Conservation (phyloP, 2,113 vertebrate species). For the Bucco capensis region DNA sequence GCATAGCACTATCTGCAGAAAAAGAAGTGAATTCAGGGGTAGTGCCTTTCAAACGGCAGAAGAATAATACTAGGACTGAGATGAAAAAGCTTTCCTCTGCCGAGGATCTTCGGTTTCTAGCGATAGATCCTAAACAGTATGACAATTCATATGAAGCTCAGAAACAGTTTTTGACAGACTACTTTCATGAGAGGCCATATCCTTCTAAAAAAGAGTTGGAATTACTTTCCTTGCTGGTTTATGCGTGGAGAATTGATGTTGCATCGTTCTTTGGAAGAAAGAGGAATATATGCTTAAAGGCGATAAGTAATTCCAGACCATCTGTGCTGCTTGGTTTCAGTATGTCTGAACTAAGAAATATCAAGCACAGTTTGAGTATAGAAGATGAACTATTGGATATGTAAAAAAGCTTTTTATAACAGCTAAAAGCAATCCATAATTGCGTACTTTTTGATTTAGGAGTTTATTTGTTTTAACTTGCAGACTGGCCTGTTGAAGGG, state of each 20-base stretch:
- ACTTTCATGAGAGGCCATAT: conserved; percentile 90
- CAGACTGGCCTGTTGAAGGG: conserved; percentile 29
- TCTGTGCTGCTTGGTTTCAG: conserved; percentile 89
- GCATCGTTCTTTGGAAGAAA: conserved; percentile 82
- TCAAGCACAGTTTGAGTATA: conserved; percentile 83
- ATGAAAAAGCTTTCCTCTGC: background rate
- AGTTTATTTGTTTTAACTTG: background rate
- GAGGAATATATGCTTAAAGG: conserved; percentile 85
- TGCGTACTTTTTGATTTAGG: background rate
- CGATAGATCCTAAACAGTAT: conserved; percentile 75
- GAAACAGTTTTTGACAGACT: conserved; percentile 85
- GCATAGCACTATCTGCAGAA: background rate
- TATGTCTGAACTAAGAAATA: conserved; percentile 84
- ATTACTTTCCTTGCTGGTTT: conserved; percentile 79
- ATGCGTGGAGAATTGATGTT: conserved; percentile 83
- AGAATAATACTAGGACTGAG: conserved; percentile 66
- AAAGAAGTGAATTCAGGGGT: background rate
- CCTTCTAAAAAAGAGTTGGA: conserved; percentile 83
- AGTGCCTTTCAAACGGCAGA: conserved; percentile 78
- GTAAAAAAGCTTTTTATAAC: conserved; percentile 15
- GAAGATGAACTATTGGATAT: conserved; percentile 52
- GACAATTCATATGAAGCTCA: conserved; percentile 80
- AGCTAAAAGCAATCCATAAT: background rate
- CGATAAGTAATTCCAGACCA: conserved; percentile 76
- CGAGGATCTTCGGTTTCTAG: conserved; percentile 72